phyloP scores from a whole-genome alignment of 2,797 vertebrate species.

The Acipenser transmontanus region DNA sequence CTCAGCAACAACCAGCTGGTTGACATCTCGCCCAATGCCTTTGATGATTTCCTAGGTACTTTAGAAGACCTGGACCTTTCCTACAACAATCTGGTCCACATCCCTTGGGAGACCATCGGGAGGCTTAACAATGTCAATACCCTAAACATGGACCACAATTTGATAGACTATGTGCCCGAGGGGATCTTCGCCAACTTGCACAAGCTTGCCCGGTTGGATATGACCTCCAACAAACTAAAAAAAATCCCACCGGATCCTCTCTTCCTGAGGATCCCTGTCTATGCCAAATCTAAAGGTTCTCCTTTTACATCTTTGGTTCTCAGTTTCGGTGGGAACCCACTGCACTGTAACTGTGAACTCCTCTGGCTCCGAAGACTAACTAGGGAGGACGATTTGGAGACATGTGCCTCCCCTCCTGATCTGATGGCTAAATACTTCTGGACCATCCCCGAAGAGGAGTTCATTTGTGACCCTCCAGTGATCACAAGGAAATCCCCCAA shows the following conservation, averaged over 20 bases:
- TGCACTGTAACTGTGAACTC: slow-evolving; percentile 86
- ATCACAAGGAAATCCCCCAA: slow-evolving; percentile 71
- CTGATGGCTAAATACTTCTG: slow-evolving; percentile 81
- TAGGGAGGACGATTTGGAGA: slow-evolving; percentile 79
- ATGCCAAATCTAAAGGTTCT: slow-evolving; percentile 73
- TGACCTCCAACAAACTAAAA: slow-evolving; percentile 86
- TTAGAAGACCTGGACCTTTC: slow-evolving; percentile 81
- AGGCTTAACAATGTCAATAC: slow-evolving; percentile 77
- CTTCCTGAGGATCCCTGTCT: slow-evolving; percentile 76
- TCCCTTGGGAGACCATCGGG: slow-evolving; percentile 76
- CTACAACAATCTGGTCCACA: slow-evolving; percentile 74
- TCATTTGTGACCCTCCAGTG: slow-evolving; percentile 81
- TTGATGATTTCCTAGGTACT: slow-evolving; percentile 75
- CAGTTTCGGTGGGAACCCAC: slow-evolving; percentile 79
- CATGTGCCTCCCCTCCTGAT: slow-evolving; percentile 75
- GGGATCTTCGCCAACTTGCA: slow-evolving; percentile 81
- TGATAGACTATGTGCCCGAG: slow-evolving; percentile 76
- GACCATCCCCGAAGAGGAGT: slow-evolving; percentile 81
- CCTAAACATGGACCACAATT: slow-evolving; percentile 80
- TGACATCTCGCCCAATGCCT: slow-evolving; percentile 66
- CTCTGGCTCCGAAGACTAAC: slow-evolving; percentile 78
- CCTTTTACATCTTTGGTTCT: slow-evolving; percentile 69
- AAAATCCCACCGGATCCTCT: slow-evolving; percentile 82
- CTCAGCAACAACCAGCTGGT: slow-evolving; percentile 80
- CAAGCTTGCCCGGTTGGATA: slow-evolving; percentile 77